These are phyloP conservation scores for Eledone cirrhosa DNA, from an alignment of 2,888 invertebrate genomes.

Conservation along the genomic window DNA sequence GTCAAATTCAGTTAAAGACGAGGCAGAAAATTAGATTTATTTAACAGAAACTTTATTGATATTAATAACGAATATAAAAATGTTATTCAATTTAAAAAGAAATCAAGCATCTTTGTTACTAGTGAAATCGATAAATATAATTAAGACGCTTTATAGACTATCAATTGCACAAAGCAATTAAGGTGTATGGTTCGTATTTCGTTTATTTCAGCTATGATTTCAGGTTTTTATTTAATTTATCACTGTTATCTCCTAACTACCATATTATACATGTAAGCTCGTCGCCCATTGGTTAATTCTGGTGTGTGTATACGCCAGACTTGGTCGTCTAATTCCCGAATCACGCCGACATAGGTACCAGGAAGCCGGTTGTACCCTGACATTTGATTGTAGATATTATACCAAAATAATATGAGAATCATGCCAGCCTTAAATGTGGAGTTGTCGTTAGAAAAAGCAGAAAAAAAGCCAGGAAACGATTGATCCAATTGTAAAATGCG, in stretches of 20 bases:
- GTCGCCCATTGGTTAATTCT: constrained; percentile 9
- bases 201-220: constrained; percentile 4
- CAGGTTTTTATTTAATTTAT: not conserved
- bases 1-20: too few relatives aligned
- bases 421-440: constrained; percentile 10
- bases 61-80: too few relatives aligned
- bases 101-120: too few relatives aligned
- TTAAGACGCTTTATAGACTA: too few relatives aligned
- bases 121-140: too few relatives aligned
- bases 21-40: too few relatives aligned
- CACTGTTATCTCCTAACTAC: not conserved
- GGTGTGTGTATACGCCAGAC: constrained; percentile 22
- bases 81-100: too few relatives aligned
- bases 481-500: constrained; percentile 28
- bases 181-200: constrained; percentile 8
- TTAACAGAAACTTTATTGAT: too few relatives aligned
- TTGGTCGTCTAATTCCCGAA: constrained; percentile 24
- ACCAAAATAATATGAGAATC: not conserved
- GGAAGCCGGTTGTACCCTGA: constrained; percentile 21
- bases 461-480: constrained; percentile 6
- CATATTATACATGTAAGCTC: constrained; percentile 11
- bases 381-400: constrained; percentile 8
- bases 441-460: not conserved
- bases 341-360: constrained; percentile 28
- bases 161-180: constrained; percentile 3